These are phyloP conservation scores for Gerris lacustris DNA, from an alignment of 2,888 invertebrate genomes.

Conservation along the genomic window DNA sequence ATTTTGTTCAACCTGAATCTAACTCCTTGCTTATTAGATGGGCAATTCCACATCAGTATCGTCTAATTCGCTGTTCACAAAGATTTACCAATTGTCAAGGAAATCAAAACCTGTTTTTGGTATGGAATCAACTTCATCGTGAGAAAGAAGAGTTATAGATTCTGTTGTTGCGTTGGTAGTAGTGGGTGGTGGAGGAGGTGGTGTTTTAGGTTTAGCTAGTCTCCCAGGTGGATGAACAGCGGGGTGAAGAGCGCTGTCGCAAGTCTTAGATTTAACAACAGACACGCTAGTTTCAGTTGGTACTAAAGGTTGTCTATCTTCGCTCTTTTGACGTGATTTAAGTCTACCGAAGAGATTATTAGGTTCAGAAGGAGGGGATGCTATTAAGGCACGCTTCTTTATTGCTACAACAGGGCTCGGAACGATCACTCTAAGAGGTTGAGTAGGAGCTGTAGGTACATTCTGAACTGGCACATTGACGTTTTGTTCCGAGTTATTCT, in stretches of 20 bases:
- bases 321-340: conserved; percentile 30
- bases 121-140: conserved; percentile 33
- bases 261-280: conserved; percentile 1
- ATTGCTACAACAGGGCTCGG: not conserved
- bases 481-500: not conserved
- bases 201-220: conserved; percentile 33
- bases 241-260: not conserved
- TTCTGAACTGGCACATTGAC: not conserved
- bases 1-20: no score
- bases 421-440: not conserved
- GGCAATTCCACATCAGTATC: no score
- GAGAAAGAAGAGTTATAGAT: conserved; percentile 14
- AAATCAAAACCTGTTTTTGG: conserved; percentile 47
- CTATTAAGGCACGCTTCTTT: conserved; percentile 12
- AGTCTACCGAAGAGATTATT: conserved; percentile 17
- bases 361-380: conserved; percentile 7
- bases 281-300: not conserved
- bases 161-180: conserved; percentile 16
- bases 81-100: conserved; percentile 43
- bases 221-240: not conserved
- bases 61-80: no score
- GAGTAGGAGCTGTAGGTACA: not conserved
- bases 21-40: no score
- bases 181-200: conserved; percentile 34
- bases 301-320: conserved; percentile 2